phyloP scores from a whole-genome alignment of 2,113 vertebrate species.

The Eira barbara region DNA sequence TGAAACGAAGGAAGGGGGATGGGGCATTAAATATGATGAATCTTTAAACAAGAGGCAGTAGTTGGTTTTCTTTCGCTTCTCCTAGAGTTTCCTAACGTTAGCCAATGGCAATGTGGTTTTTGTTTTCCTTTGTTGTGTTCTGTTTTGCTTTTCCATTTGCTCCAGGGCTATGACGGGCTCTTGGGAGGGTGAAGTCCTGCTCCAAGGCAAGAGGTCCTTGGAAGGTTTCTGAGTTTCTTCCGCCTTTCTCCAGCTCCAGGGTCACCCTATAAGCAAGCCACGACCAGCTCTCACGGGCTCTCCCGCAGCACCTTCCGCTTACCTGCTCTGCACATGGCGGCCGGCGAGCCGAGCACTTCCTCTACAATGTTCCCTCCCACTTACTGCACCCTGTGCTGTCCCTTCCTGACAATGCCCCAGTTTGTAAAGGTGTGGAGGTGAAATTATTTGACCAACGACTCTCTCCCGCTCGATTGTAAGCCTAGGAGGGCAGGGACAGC shows the following conservation, averaged over 20 bases:
- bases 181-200: neutral
- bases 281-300: neutral
- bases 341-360: neutral
- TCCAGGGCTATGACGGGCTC: neutral
- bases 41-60: neutral
- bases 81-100: neutral
- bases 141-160: neutral
- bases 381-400: neutral
- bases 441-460: neutral
- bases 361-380: neutral
- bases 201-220: neutral
- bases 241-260: neutral
- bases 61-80: neutral
- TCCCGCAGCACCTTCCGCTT: neutral
- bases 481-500: neutral
- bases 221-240: neutral
- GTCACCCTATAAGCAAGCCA: neutral
- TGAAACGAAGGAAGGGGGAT: neutral
- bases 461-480: neutral
- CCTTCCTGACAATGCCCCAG: neutral
- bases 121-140: neutral
- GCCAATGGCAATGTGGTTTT: neutral
- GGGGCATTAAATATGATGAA: neutral
- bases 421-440: neutral
- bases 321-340: neutral